Conservation (phyloP, 1,140 invertebrate species). For the Colletes gigas region DNA sequence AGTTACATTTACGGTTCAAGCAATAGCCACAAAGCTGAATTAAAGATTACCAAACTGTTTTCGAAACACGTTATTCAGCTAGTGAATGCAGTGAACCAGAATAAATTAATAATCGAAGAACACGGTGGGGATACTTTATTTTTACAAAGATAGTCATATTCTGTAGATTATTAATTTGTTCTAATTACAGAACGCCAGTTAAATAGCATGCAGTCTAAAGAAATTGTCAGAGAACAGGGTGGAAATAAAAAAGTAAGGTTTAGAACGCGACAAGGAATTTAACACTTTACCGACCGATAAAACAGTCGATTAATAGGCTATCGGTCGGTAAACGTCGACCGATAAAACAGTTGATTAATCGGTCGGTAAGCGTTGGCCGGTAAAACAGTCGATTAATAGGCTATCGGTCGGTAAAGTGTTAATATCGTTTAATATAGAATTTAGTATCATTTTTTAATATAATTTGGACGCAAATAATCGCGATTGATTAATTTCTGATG, state of each 20-base stretch:
- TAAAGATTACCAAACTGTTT: constrained; percentile 3
- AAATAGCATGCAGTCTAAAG: neutral
- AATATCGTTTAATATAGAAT: too few species aligned
- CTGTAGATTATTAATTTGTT: constrained; percentile 1
- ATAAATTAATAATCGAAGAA: constrained; percentile 11
- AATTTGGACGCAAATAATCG: neutral
- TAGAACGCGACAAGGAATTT: neutral
- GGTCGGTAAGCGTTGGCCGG: too few species aligned
- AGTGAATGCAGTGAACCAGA: constrained; percentile 14
- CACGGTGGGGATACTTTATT: constrained; percentile 30
- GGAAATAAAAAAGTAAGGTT: neutral
- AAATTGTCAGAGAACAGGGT: neutral
- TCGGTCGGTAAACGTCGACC: too few species aligned
- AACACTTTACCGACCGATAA: too few species aligned
- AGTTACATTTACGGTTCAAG: constrained; percentile 28
- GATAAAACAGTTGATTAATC: too few species aligned
- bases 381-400: too few species aligned
- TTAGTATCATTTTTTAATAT: too few species aligned
- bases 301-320: too few species aligned
- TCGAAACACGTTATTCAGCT: constrained; percentile 1
- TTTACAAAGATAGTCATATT: neutral
- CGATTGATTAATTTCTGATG: neutral
- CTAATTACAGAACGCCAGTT: neutral
- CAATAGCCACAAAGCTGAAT: neutral
- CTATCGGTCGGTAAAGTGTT: too few species aligned